Evolutionary conservation across 1,140 invertebrate genomes (phyloP), one percentile per base, ranked within the genome.

Genomic region (Drosophila lacertosa): DNA sequence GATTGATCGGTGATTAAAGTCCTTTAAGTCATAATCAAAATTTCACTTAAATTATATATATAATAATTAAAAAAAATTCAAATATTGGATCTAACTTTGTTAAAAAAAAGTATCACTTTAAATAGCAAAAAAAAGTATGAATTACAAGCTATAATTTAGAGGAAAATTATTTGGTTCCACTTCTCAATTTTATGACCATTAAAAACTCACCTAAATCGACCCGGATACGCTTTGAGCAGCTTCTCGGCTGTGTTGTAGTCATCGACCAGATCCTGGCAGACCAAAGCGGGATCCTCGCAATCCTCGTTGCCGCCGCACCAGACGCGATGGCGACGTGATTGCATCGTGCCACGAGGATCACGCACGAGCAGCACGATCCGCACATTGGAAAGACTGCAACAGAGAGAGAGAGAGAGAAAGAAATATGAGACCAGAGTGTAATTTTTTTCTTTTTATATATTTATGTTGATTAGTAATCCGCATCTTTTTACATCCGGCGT

Each of bases 261-360:
- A 40, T 95, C 94, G 4, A 95, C 94, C 92, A 98, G 94, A 91
- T 97, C 97, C 24, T 93, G 93, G 91, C 97, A 98, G 0, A 98
- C 92, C 24, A 95, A 91, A 18, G 92, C 90, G 0, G 96, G 95
- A 82, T 97, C 93, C 84, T 95, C 95, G 91, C 97, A 98, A 89
- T 97, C 96, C 4, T 95, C 94, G 62, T 95, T 93, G n/a, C 94
- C 94, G 0, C 95, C 95, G 89, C 97, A 98, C 95, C 97, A 98
- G 48, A 94, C 94, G 3, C 96, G 93, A 90, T 97, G 96, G 62
- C 95, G 94, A 35, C 97, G 92, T 0, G 97, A 97, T 90, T 97
- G 96, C 89, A 97, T 92, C 44, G 95, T 96, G 13, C 96, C 97
- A 39, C 97, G 93, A 7, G 97, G 97, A 92, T 98, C 97, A 40